Evolutionary conservation across 2,888 invertebrate species (phyloP).

Genomic region (Lomographa bimaculata): DNA sequence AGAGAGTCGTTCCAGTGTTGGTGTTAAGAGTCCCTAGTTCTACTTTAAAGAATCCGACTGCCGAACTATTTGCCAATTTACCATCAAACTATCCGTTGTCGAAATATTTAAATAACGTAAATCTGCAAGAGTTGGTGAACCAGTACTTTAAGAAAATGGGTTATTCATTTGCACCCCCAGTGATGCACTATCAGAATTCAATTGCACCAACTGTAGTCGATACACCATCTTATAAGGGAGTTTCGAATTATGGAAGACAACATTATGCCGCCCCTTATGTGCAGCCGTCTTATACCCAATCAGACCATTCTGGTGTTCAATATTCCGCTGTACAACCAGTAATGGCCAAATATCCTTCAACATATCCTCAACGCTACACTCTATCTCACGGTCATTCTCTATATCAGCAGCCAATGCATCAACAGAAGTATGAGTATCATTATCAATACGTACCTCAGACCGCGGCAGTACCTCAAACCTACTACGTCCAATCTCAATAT

Average conservation of each 20-base stretch:
- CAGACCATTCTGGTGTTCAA: slow-evolving; percentile 71
- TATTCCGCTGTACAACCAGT: slow-evolving; percentile 78
- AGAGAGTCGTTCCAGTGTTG: slow-evolving; percentile 82
- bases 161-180: slow-evolving; percentile 65
- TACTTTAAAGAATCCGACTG: slow-evolving; percentile 77
- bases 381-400: slow-evolving; percentile 53
- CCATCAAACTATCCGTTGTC: slow-evolving; percentile 82
- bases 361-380: slow-evolving; percentile 56
- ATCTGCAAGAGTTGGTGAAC: slow-evolving; percentile 80
- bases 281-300: slow-evolving; percentile 68
- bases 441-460: slow-evolving; percentile 62
- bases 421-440: slow-evolving; percentile 63
- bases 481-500: slow-evolving; percentile 60
- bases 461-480: slow-evolving; percentile 48
- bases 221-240: slow-evolving; percentile 31
- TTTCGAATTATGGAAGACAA: slow-evolving; percentile 51
- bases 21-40: slow-evolving; percentile 83
- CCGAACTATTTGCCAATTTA: slow-evolving; percentile 80
- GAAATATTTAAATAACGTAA: slow-evolving; percentile 78
- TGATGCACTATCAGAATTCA: slow-evolving; percentile 59
- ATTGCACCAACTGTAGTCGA: slow-evolving; percentile 40
- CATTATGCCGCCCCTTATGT: slow-evolving; percentile 68
- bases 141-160: slow-evolving; percentile 78
- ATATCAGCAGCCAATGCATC: slow-evolving; percentile 56
- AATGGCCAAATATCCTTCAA: slow-evolving; percentile 72